Evolutionary conservation across 2,888 invertebrate species (phyloP).

Genomic region (Holacanthella duospinosa): DNA sequence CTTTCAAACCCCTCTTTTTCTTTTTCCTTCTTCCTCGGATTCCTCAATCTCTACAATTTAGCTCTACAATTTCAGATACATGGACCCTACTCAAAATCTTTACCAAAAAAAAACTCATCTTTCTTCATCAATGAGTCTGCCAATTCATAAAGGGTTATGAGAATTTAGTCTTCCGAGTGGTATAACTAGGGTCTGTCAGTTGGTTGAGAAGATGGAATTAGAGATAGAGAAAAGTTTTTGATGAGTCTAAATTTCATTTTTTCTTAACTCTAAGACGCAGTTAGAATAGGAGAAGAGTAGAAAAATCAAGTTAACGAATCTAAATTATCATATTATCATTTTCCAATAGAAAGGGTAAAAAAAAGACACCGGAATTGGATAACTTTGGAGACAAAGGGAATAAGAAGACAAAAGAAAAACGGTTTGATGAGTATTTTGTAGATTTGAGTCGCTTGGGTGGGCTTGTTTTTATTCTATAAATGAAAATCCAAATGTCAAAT

Average conservation of each 20-base stretch:
- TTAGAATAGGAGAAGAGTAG: no score
- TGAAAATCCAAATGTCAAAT: slow-evolving; percentile 1
- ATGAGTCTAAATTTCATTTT: no score
- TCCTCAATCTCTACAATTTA: background rate
- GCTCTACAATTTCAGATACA: background rate
- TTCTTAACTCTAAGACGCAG: no score
- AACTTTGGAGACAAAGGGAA: background rate
- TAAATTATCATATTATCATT: no score
- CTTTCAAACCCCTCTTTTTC: background rate
- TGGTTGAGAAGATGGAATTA: no score
- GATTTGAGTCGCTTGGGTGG: background rate
- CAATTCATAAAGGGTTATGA: background rate
- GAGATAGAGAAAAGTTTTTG: no score
- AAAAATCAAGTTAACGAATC: no score
- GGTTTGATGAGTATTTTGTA: background rate
- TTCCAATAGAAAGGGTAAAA: no score
- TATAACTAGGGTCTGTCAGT: no score
- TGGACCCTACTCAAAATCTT: background rate
- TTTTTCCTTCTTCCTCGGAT: background rate
- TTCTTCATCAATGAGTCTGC: slow-evolving; percentile 5
- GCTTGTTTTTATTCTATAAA: background rate
- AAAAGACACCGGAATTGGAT: background rate
- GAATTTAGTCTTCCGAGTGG: no score
- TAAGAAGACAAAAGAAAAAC: no score
- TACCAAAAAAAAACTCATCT: background rate